Evolutionary conservation across 2,888 invertebrate genomes (phyloP), one percentile per base, ranked within the genome.

Genomic region (Teinopalpus imperialis): DNA sequence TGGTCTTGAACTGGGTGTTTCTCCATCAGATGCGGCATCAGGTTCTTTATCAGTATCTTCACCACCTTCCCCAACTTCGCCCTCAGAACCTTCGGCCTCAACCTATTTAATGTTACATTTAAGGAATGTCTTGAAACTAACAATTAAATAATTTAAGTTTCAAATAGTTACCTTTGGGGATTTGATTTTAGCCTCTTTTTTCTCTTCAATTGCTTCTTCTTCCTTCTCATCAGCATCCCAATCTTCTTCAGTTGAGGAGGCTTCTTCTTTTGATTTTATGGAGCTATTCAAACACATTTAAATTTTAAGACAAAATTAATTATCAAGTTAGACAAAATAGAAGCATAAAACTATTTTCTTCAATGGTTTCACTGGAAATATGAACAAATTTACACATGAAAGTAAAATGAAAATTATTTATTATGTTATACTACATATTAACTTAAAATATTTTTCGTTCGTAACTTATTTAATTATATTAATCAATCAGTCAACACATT

Each of bases 1-100:
- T 20, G 89, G 72, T 35, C 70, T 54, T 32, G 61, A 94, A 90
- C 70, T 91, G 90, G 59, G 85, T 3, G 72, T 42, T 37, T 66
- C 61, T 1, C 69, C 78, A 43, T 90, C 90, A 1, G 90, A 89
- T 18, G 85, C 80, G 0, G 75, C 81, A 53, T 90, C 91, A 5
- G 88, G 87, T 44, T 90, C 91, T 56, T 91, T 91, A 53, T 90
- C 90, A 0, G 90, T 89, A 51, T 89, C 85, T 46, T 86, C 87
- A 36, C 89, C 90, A 27, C 74, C 85, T 20, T 87, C 90, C 30
- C 74, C 81, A n/a, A 70, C 81, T 31, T 82, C 88, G 4, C 78
- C 81, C 29, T 81, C 89, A 5, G 85, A 85, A 31, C 70, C 79
- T 43, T 82, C 85, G 5, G 75, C 74, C 40, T 88, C 87, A 24